Conservation (phyloP, 2,797 vertebrate genomes). For the Typhlichthys subterraneus region DNA sequence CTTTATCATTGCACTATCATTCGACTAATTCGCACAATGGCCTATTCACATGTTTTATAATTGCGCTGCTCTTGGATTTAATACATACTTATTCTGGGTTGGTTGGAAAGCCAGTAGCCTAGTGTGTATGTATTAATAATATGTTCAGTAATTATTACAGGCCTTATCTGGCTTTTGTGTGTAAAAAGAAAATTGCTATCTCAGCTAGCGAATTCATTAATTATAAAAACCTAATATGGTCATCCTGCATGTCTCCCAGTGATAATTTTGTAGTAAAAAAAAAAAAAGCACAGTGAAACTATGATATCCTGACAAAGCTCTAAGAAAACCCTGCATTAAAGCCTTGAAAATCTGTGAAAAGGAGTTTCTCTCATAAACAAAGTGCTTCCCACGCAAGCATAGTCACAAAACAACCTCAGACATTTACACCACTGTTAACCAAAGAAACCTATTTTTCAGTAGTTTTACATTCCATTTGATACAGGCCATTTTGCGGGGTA, state of each 20-base stretch:
- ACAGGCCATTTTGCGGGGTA: conserved; percentile 5
- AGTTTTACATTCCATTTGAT: conserved; percentile 18
- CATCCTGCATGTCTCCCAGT: too few species aligned
- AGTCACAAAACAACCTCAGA: conserved; percentile 44
- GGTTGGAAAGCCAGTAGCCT: background rate
- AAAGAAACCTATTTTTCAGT: conserved; percentile 20
- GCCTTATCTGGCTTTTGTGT: conserved; percentile 37
- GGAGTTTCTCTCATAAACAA: conserved; percentile 51
- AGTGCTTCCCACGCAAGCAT: conserved; percentile 55
- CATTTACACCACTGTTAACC: conserved; percentile 32
- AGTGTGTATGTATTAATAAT: background rate
- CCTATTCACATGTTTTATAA: too few species aligned
- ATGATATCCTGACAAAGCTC: too few species aligned
- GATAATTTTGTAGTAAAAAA: too few species aligned
- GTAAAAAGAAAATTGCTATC: conserved; percentile 34
- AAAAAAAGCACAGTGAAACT: too few species aligned
- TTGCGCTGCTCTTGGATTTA: too few species aligned
- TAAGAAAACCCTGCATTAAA: too few species aligned
- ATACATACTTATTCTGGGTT: too few species aligned
- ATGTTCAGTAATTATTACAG: conserved; percentile 23
- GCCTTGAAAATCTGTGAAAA: conserved; percentile 9
- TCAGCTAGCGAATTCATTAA: conserved; percentile 55
- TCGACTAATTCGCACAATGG: too few species aligned
- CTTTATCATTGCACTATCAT: too few species aligned
- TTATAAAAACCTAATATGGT: background rate